Evolutionary conservation across 2,113 vertebrate genomes (phyloP).

Genomic region (Oryzias curvinotus): DNA sequence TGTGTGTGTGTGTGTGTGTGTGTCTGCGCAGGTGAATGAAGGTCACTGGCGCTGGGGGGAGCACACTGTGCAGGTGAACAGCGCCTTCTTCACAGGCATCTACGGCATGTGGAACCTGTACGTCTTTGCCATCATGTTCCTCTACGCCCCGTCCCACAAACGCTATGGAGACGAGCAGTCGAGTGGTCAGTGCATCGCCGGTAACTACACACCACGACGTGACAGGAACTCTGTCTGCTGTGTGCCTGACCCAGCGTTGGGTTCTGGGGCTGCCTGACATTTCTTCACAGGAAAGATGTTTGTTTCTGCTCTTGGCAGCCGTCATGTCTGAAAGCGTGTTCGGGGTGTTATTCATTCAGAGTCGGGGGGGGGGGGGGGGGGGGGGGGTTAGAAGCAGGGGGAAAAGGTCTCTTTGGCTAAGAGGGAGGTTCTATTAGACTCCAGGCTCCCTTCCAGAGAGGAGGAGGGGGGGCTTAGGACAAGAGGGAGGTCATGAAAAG

Average conservation of each 20-base stretch:
- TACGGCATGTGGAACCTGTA: slow-evolving; percentile 99
- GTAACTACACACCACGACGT: slow-evolving; percentile 30
- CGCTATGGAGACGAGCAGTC: slow-evolving; percentile 91
- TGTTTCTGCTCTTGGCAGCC: no score
- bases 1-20: no score
- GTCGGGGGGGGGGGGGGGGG: slow-evolving; percentile 10
- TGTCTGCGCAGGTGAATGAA: slow-evolving; percentile 85
- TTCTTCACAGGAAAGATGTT: no score
- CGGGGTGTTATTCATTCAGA: slow-evolving; percentile 26
- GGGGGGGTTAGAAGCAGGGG: slow-evolving; percentile 33
- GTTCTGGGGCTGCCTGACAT: no score
- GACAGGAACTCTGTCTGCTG: neutral
- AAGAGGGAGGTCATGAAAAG: slow-evolving; percentile 65
- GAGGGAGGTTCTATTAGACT: slow-evolving; percentile 63
- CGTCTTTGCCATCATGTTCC: slow-evolving; percentile 96
- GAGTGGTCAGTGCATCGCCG: slow-evolving; percentile 78
- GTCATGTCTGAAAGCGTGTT: no score
- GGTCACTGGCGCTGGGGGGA: slow-evolving; percentile 97
- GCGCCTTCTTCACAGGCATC: slow-evolving; percentile 97
- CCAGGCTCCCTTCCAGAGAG: slow-evolving; percentile 64
- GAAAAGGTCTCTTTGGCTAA: slow-evolving; percentile 58
- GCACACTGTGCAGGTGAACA: slow-evolving; percentile 89
- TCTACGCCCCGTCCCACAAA: slow-evolving; percentile 97
- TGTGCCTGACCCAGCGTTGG: neutral
- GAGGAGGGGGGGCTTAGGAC: slow-evolving; percentile 10